These are phyloP conservation scores for Cataglyphis livida DNA, from an alignment of 2,888 invertebrate genomes.

Conservation along the genomic window DNA sequence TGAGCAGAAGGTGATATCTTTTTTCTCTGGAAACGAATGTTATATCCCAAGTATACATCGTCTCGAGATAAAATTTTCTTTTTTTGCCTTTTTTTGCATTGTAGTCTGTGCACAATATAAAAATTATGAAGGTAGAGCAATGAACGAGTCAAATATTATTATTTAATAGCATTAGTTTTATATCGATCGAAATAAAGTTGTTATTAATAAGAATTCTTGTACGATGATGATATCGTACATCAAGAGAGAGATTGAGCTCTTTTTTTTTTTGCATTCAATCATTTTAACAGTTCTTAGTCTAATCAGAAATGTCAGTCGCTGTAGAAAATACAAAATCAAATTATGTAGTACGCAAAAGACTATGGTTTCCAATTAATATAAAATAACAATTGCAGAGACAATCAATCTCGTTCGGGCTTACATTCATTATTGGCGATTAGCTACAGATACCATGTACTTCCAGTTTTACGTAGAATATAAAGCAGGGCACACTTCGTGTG, in stretches of 20 bases:
- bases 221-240: conserved; percentile 54
- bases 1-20: conserved; percentile 48
- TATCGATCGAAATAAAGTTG: conserved; percentile 60
- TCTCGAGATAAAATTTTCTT: conserved; percentile 61
- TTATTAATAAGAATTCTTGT: conserved; percentile 54
- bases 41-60: conserved; percentile 63
- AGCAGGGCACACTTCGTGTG: not conserved
- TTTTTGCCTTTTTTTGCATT: conserved; percentile 24
- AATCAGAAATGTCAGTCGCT: conserved; percentile 54
- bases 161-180: conserved; percentile 62
- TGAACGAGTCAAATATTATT: conserved; percentile 65
- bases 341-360: conserved; percentile 53
- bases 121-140: conserved; percentile 66
- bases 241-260: conserved; percentile 55
- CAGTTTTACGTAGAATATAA: conserved; percentile 10
- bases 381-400: conserved; percentile 63
- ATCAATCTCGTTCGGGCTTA: conserved; percentile 67
- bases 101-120: conserved; percentile 67
- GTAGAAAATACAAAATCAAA: conserved; percentile 32
- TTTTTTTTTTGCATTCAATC: conserved; percentile 19
- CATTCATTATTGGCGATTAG: conserved; percentile 77
- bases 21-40: conserved; percentile 49
- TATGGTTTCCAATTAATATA: conserved; percentile 63
- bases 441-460: conserved; percentile 53
- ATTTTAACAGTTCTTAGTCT: conserved; percentile 37